Percentiles rank a stretch among this genome's conserved stretches.
These are phyloP conservation scores for Aeoliscus strigatus DNA, from an alignment of 2,797 vertebrate genomes.

Conservation along the genomic window DNA sequence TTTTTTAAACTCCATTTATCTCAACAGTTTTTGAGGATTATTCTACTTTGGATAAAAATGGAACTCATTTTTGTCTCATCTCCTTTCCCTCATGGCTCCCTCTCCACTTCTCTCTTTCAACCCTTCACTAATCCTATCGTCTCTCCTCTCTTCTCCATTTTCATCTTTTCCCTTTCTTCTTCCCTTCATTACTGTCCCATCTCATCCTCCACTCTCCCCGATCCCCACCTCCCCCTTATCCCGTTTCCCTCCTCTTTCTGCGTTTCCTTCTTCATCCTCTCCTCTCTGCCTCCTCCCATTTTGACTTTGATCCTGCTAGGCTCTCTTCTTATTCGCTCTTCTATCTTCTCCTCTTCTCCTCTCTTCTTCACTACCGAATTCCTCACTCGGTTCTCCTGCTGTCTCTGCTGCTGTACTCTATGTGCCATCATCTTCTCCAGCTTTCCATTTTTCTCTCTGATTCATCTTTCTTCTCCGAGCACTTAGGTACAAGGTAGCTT, in stretches of 20 bases:
- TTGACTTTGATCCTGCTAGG: constrained; percentile 40
- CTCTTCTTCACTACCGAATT: constrained; percentile 7
- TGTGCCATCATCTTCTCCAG: no score
- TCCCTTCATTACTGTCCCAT: constrained; percentile 39
- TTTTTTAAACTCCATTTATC: constrained; percentile 62
- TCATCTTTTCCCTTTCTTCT: constrained; percentile 28
- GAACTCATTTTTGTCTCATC: constrained; percentile 42
- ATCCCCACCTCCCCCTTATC: constrained; percentile 41
- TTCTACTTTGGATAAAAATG: constrained; percentile 52
- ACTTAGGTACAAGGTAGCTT: no score
- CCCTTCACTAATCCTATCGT: constrained; percentile 50
- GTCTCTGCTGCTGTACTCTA: no score
- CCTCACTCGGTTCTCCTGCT: no score
- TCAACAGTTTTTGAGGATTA: constrained; percentile 56
- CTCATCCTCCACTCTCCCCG: constrained; percentile 33
- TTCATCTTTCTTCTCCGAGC: no score
- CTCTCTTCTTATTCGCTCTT: constrained; percentile 22
- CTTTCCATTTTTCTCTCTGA: no score
- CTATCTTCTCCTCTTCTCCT: constrained; percentile 2
- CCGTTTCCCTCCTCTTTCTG: constrained; percentile 30
- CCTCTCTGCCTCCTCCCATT: constrained; percentile 15
- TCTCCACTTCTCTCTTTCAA: constrained; percentile 30
- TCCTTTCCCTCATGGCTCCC: constrained; percentile 34
- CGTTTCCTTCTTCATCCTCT: constrained; percentile 17
- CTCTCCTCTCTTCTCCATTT: constrained; percentile 28